A percentile compares a stretch with the other conserved stretches of the same genome.
These are phyloP conservation scores for Schmidtea mediterranea DNA, from an alignment of 1,140 invertebrate genomes.

Conservation along the genomic window DNA sequence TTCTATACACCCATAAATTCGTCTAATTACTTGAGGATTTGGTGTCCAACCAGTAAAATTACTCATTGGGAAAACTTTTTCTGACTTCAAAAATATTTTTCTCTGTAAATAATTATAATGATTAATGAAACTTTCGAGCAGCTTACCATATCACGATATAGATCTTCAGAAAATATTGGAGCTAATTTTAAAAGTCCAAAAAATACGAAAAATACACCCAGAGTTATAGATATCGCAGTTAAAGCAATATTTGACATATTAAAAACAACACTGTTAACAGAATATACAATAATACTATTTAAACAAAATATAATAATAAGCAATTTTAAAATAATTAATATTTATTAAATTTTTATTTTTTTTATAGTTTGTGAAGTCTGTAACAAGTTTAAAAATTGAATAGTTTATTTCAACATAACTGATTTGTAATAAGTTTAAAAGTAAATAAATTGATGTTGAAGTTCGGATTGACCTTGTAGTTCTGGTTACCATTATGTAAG, in stretches of 20 bases:
- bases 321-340: no score
- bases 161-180: conserved; percentile 61
- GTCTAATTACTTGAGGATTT: conserved; percentile 52
- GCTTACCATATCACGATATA: conserved; percentile 81
- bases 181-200: conserved; percentile 69
- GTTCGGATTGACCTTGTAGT: no score
- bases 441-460: no score
- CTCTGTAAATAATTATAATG: conserved; percentile 45
- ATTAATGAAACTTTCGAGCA: no score
- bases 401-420: no score
- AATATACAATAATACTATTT: neutral
- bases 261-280: neutral
- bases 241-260: conserved; percentile 43
- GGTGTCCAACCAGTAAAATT: conserved; percentile 30
- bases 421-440: no score
- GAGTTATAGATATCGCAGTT: conserved; percentile 56
- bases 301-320: neutral
- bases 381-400: no score
- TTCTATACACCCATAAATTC: conserved; percentile 56
- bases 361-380: no score
- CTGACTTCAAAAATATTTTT: conserved; percentile 80
- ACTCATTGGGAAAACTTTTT: conserved; percentile 72
- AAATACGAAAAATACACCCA: conserved; percentile 80
- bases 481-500: no score
- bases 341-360: no score